Conservation (phyloP, 2,113 vertebrate genomes). For the Calypte anna region DNA sequence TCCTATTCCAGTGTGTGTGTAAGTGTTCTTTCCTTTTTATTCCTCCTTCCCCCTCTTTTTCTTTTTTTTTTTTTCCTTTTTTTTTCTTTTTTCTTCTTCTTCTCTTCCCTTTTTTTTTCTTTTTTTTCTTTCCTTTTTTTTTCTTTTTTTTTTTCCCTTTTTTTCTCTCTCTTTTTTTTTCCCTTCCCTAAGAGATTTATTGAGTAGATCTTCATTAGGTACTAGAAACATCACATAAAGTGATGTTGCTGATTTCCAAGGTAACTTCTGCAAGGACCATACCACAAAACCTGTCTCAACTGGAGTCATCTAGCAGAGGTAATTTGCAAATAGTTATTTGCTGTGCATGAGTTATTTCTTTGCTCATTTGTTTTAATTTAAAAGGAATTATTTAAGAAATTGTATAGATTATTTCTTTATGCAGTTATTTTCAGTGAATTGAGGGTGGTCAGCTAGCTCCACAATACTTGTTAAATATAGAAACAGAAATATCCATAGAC, state of each 20-base stretch:
- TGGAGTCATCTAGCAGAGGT: not conserved
- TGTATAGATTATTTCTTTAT: not conserved
- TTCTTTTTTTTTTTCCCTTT: rapidly evolving
- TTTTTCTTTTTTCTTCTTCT: too few species aligned
- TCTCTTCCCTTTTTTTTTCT: not conserved
- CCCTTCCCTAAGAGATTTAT: not conserved
- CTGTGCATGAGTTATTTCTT: not conserved
- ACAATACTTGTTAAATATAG: not conserved
- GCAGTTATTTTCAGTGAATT: not conserved
- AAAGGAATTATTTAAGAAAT: not conserved
- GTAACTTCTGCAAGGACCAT: not conserved
- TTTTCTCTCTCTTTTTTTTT: not conserved
- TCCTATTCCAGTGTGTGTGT: not conserved
- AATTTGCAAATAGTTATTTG: not conserved
- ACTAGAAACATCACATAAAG: not conserved
- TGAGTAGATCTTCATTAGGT: not conserved
- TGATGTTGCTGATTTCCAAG: not conserved
- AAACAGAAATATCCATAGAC: not conserved
- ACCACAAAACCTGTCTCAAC: not conserved
- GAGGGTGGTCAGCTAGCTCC: not conserved
- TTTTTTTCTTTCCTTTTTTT: not conserved
- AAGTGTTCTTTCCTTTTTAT: too few species aligned
- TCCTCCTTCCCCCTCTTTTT: too few species aligned
- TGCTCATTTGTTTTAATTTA: not conserved
- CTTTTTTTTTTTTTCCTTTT: too few species aligned